A percentile compares a stretch with the other conserved stretches of the same genome.
phyloP scores from a whole-genome alignment of 2,797 vertebrate species.

The Peromyscus eremicus region DNA sequence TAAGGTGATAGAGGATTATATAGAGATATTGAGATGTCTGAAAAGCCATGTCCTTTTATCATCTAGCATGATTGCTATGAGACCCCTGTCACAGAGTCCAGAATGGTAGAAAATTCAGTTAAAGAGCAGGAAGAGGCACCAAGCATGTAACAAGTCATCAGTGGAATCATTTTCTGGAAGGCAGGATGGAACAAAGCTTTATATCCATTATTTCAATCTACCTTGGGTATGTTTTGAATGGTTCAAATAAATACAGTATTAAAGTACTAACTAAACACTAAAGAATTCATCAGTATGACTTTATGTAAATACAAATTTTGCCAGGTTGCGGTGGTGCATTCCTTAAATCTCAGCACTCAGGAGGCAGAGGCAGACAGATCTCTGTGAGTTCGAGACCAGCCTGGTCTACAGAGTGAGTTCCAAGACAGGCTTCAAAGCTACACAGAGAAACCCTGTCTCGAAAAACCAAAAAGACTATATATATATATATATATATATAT shows the following conservation, averaged over 20 bases:
- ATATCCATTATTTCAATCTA: conserved; percentile 29
- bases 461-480: no score
- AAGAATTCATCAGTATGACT: background rate
- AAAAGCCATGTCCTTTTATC: conserved; percentile 12
- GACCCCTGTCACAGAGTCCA: background rate
- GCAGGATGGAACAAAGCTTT: conserved; percentile 39
- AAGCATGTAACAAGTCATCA: conserved; percentile 28
- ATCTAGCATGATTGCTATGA: background rate
- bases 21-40: background rate
- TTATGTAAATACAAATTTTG: conserved; percentile 8
- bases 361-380: no score
- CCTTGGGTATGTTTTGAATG: conserved; percentile 33
- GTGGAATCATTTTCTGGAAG: background rate
- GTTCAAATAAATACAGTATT: conserved; percentile 53
- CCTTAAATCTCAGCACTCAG: no score
- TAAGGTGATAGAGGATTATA: conserved; percentile 12
- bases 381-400: no score
- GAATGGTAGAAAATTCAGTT: background rate
- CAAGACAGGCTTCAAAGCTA: no score
- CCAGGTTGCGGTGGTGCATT: no score
- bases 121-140: conserved; percentile 29
- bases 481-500: no score
- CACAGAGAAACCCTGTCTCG: no score
- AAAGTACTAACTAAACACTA: conserved; percentile 29
- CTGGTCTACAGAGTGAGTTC: no score